These are phyloP conservation scores for Pandemis cinnamomeana DNA, from an alignment of 2,888 invertebrate genomes.

Conservation along the genomic window DNA sequence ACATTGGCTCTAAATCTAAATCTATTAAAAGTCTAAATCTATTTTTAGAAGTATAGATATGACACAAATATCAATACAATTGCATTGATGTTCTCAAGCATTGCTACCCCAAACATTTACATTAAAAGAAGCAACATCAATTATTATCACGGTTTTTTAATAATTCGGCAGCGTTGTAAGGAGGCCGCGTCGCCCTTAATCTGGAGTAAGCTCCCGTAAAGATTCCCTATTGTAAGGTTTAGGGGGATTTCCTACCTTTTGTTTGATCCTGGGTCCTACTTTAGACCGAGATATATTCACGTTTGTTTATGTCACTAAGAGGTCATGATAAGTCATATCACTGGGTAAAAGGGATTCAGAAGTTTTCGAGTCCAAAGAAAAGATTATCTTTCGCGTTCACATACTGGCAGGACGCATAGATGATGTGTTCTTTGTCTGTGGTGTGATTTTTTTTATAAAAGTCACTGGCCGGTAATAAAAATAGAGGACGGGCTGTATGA, in stretches of 20 bases:
- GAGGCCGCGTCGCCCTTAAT: constrained; percentile 33
- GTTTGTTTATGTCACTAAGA: constrained; percentile 38
- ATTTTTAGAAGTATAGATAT: no score
- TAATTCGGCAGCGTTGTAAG: constrained; percentile 30
- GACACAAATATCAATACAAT: neutral
- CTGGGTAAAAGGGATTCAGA: constrained; percentile 1
- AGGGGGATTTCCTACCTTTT: constrained; percentile 36
- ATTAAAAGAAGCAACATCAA: neutral
- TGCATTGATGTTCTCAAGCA: neutral
- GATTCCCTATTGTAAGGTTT: constrained; percentile 40
- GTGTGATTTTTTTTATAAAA: neutral
- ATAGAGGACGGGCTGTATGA: neutral
- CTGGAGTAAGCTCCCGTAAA: constrained; percentile 33
- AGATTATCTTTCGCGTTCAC: neutral
- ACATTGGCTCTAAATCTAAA: no score
- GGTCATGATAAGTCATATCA: constrained; percentile 26
- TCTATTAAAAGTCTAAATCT: no score
- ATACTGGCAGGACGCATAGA: neutral
- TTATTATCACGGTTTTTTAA: neutral
- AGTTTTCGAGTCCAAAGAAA: constrained; percentile 12
- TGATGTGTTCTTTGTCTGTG: neutral
- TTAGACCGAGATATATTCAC: constrained; percentile 24
- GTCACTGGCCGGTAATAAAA: constrained; percentile 3
- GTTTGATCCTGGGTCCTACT: constrained; percentile 39
- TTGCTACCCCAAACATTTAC: neutral